phyloP scores from a whole-genome alignment of 1,140 invertebrate genomes.

The Heliconius himera region DNA sequence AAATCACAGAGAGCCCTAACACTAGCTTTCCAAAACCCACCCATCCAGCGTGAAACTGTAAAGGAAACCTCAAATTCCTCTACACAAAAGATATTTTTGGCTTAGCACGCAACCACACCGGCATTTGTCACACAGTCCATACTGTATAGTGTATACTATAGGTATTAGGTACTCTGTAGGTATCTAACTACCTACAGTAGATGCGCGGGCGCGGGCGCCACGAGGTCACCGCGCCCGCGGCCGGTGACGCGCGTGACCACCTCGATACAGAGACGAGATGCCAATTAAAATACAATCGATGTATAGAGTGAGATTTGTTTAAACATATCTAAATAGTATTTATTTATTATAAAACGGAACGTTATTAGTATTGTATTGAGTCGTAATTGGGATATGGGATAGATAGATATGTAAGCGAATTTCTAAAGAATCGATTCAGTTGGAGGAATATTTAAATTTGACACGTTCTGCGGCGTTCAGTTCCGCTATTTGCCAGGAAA shows the following conservation, averaged over 20 bases:
- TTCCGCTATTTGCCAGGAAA: too few species aligned
- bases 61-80: too few species aligned
- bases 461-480: too few species aligned
- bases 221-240: constrained; percentile 53
- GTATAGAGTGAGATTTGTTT: background rate
- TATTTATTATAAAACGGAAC: background rate
- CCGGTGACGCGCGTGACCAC: constrained; percentile 12
- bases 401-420: too few species aligned
- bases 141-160: background rate
- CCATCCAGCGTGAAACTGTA: too few species aligned
- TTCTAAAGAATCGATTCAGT: too few species aligned
- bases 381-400: too few species aligned
- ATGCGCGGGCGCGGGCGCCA: constrained; percentile 40
- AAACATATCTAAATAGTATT: background rate
- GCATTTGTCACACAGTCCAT: background rate
- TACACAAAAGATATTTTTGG: constrained; percentile 8
- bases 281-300: background rate
- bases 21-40: too few species aligned
- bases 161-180: constrained; percentile 23
- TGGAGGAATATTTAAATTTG: too few species aligned
- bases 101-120: constrained; percentile 17
- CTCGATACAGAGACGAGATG: background rate
- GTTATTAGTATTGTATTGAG: background rate
- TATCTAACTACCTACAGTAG: background rate
- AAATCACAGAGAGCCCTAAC: too few species aligned